Conservation (phyloP, 2,113 vertebrate species). For the Osmerus mordax region DNA sequence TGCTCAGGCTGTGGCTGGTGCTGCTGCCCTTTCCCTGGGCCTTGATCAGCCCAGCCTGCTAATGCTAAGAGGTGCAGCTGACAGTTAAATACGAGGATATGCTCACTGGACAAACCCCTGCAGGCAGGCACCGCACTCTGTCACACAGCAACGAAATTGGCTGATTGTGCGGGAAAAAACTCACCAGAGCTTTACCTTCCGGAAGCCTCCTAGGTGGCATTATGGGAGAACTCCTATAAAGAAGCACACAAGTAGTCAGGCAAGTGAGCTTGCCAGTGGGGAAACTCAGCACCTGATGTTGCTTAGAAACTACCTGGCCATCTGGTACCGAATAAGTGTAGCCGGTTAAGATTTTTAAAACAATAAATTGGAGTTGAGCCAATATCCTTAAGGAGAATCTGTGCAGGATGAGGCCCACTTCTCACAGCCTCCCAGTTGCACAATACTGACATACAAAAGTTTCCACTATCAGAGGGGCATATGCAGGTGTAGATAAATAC, state of each 20-base stretch:
- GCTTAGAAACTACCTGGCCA: constrained; percentile 3
- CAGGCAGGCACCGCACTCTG: too few species aligned
- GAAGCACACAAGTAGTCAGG: too few species aligned
- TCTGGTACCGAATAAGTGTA: constrained; percentile 4
- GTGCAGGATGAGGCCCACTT: neutral
- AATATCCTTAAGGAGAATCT: neutral
- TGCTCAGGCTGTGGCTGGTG: neutral
- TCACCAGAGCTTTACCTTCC: neutral
- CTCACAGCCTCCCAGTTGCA: neutral
- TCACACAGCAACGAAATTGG: neutral
- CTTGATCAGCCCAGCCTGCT: neutral
- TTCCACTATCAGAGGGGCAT: too few species aligned
- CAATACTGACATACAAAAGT: constrained; percentile 9
- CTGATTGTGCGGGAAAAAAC: neutral
- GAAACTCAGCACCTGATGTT: constrained; percentile 1
- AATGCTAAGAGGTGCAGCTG: too few species aligned
- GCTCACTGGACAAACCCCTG: too few species aligned
- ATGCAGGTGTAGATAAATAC: too few species aligned
- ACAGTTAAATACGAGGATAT: too few species aligned
- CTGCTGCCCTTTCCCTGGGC: neutral
- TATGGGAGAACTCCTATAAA: neutral
- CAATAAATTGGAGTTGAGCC: neutral
- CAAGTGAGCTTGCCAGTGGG: neutral
- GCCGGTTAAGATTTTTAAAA: neutral
- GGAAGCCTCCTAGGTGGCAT: neutral